Evolutionary conservation across 2,888 invertebrate species (phyloP).

Genomic region (Agrypnus murinus): DNA sequence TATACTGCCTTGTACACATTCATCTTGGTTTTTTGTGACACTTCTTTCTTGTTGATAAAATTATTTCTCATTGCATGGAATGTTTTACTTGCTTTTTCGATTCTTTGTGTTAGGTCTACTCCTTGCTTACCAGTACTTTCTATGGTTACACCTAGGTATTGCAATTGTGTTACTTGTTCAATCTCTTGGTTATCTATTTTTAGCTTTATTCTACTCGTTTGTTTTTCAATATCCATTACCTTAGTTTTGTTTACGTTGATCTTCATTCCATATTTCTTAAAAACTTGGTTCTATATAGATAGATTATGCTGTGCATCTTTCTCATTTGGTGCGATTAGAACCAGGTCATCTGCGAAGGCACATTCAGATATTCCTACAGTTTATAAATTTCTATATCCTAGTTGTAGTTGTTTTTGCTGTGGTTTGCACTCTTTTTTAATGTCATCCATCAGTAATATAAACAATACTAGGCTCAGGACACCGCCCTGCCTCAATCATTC

Average conservation of each 20-base stretch:
- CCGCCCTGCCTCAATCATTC: conserved; percentile 32
- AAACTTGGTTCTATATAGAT: neutral
- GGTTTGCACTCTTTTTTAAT: conserved; percentile 15
- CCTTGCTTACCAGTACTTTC: neutral
- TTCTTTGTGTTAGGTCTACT: neutral
- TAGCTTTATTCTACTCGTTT: neutral
- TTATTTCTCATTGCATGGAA: neutral
- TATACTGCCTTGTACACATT: neutral
- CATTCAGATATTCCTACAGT: conserved; percentile 12
- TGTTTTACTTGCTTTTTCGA: neutral
- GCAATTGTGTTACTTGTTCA: neutral
- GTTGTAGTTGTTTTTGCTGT: conserved; percentile 17
- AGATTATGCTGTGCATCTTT: neutral
- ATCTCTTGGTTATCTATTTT: neutral
- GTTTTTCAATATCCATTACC: neutral
- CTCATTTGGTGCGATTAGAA: neutral
- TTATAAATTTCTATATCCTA: conserved; percentile 16
- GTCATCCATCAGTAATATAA: conserved; percentile 20
- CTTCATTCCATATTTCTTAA: neutral
- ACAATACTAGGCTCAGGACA: conserved; percentile 24
- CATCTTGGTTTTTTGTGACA: neutral
- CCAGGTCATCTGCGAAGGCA: conserved; percentile 31
- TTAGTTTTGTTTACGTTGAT: neutral
- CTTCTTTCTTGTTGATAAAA: neutral
- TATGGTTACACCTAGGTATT: neutral